Base-by-base conservation (phyloP, 2,797 vertebrate genomes). In the Rousettus madagascariensis region DNA sequence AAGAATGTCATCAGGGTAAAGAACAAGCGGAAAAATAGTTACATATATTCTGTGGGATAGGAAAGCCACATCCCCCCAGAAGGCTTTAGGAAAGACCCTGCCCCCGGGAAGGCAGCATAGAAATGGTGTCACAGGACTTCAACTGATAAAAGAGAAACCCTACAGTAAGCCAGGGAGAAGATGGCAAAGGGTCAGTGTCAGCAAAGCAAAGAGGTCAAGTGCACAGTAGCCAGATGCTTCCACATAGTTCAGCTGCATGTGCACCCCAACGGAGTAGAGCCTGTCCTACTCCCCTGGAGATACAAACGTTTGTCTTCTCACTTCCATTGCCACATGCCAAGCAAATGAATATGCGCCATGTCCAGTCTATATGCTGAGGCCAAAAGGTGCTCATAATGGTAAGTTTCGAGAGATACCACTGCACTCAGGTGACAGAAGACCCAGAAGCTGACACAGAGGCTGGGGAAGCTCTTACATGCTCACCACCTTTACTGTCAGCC, bases 161-260 rank as follows among this genome's bases (percentile, higher is more conserved):
- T 61, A 9, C 0, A 51, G 63, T 19, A 69, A 82, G 57, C 38
- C 53, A 9, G 65, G 30, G 33, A 83, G n/a, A 8, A 84, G 19
- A 46, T 0, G 9, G 36, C 1, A 15, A 74, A 26, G 53, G 7
- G 5, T 51, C 6, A 43, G 28, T 8, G 26, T 1, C 13, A 1
- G 0, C n/a, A 59, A 30, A 36, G 77, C 30, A n/a, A 78, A 63
- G 43, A 55, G 28, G 57, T 51, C n/a, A 51, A 77, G 51, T 0
- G 0, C 57, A 28, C 2, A 10, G 36, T 17, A 91, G 30, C 43
- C 10, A 6, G 49, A 69, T 12, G 22, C 20, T n/a, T 30, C 28
- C 38, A 24, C 0, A 3, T 4, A 30, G 55, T 17, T 55, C 69
- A 61, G 43, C 8, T 15, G 77, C 20, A 10, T 0, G 8, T 1